Conservation (phyloP, 2,888 invertebrate genomes). For the Synergus laeviventris region DNA sequence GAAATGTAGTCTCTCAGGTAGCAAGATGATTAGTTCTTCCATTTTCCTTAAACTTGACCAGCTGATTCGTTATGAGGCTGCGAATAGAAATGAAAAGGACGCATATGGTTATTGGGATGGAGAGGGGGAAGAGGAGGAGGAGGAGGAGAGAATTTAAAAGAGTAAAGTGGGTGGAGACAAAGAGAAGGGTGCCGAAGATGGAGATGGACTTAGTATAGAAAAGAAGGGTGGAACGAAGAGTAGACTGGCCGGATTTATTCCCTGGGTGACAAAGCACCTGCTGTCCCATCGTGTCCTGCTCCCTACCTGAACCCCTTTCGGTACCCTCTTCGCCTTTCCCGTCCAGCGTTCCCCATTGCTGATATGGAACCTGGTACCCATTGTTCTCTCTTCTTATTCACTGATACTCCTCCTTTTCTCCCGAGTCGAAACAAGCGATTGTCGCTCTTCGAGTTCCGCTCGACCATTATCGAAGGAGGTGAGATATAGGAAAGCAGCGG, state of each 20-base stretch:
- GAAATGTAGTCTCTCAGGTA: too few species aligned
- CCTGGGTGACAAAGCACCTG: conserved; percentile 75
- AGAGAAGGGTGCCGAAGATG: conserved; percentile 52
- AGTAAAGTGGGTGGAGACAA: conserved; percentile 38
- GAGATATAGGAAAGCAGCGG: conserved; percentile 33
- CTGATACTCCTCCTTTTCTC: conserved; percentile 34
- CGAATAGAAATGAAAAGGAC: background rate
- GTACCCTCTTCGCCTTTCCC: conserved; percentile 56
- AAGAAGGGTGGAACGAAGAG: conserved; percentile 59
- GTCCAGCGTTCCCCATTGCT: conserved; percentile 58
- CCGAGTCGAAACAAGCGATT: conserved; percentile 36
- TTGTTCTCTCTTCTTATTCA: conserved; percentile 60
- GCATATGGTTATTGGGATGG: conserved; percentile 48
- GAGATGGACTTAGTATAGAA: conserved; percentile 55
- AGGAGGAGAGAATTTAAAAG: conserved; percentile 52
- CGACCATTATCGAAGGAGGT: conserved; percentile 38
- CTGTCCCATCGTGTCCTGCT: conserved; percentile 67
- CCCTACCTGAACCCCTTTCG: conserved; percentile 57
- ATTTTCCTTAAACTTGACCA: background rate
- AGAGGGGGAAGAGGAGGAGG: conserved; percentile 57
- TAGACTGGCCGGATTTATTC: conserved; percentile 71
- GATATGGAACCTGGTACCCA: conserved; percentile 67
- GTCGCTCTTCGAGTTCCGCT: conserved; percentile 37
- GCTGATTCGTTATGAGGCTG: background rate
- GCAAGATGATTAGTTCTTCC: too few species aligned